Evolutionary conservation across 2,888 invertebrate species (phyloP).

Genomic region (Gandaritis pyraliata): DNA sequence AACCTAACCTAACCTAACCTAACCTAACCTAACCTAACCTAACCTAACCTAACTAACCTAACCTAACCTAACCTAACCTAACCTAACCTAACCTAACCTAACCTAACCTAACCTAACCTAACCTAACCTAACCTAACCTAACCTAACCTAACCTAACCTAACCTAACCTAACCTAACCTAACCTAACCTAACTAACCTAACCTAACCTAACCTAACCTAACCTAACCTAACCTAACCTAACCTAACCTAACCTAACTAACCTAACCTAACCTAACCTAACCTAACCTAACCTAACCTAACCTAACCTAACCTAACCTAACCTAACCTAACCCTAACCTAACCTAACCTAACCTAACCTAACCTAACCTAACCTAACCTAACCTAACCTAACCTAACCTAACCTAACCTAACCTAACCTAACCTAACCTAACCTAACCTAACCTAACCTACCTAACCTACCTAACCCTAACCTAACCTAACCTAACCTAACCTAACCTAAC

Average conservation of each 20-base stretch:
- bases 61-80: constrained; percentile 43
- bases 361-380: constrained; percentile 38
- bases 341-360: constrained; percentile 37
- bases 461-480: constrained; percentile 42
- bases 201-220: constrained; percentile 45
- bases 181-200: constrained; percentile 41
- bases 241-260: constrained; percentile 41
- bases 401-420: constrained; percentile 38
- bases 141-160: constrained; percentile 43
- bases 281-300: constrained; percentile 39
- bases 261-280: constrained; percentile 44
- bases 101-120: constrained; percentile 42
- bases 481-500: constrained; percentile 38
- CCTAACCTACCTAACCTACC: constrained; percentile 44
- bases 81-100: constrained; percentile 42
- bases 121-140: constrained; percentile 36
- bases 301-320: constrained; percentile 36
- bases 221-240: constrained; percentile 44
- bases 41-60: constrained; percentile 46
- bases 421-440: constrained; percentile 42
- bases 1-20: constrained; percentile 43
- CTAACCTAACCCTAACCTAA: constrained; percentile 38
- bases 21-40: constrained; percentile 46
- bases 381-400: constrained; percentile 38
- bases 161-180: constrained; percentile 38